Conservation (phyloP, 1,140 invertebrate genomes). For the Linepithema humile region DNA sequence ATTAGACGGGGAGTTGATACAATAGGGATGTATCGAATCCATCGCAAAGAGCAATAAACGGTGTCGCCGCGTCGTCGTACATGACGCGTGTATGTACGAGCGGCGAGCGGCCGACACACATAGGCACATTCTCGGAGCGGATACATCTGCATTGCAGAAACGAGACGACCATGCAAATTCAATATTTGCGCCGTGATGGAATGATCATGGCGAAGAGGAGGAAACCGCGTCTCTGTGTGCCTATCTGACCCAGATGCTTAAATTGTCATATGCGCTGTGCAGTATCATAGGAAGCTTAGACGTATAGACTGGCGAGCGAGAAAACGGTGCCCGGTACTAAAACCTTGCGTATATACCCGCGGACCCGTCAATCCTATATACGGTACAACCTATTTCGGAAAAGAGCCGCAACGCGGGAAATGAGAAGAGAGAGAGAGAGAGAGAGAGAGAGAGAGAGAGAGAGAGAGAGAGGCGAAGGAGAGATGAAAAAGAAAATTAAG, state of each 20-base stretch:
- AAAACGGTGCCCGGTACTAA: constrained; percentile 47
- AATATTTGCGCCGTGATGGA: constrained; percentile 70
- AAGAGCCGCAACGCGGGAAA: constrained; percentile 18
- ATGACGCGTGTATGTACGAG: constrained; percentile 19
- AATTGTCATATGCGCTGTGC: constrained; percentile 33
- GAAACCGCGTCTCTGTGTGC: constrained; percentile 35
- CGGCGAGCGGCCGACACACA: not conserved
- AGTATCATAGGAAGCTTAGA: constrained; percentile 45
- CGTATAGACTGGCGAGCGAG: constrained; percentile 35
- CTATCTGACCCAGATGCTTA: constrained; percentile 52
- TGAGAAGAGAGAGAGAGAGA: not conserved
- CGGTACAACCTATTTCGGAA: constrained; percentile 22
- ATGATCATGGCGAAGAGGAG: constrained; percentile 60
- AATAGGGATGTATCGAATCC: constrained; percentile 45
- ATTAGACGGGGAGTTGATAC: constrained; percentile 55
- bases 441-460: not conserved
- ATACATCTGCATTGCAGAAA: constrained; percentile 72
- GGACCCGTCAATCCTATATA: not conserved
- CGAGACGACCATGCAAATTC: constrained; percentile 71
- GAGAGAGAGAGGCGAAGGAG: not conserved
- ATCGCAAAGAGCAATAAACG: constrained; percentile 62
- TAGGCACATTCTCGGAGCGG: constrained; percentile 27
- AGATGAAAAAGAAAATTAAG: constrained; percentile 44
- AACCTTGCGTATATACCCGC: constrained; percentile 13
- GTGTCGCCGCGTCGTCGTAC: not conserved